Conservation (phyloP, 2,797 vertebrate genomes). For the Rhinophrynus dorsalis region DNA sequence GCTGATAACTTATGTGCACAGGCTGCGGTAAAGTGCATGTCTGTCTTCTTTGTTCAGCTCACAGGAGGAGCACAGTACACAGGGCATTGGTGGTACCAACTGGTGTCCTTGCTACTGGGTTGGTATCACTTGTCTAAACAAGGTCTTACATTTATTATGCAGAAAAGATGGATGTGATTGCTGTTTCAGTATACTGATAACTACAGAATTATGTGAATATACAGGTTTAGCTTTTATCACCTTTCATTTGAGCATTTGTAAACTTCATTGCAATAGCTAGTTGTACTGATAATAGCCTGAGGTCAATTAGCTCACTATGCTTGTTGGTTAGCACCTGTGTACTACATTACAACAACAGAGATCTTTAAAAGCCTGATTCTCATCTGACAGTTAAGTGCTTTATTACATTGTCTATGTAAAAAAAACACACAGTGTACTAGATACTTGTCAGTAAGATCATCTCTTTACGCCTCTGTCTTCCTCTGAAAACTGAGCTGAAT, state of each 20-base stretch:
- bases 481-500: too few species aligned
- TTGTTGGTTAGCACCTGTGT: conserved; percentile 1
- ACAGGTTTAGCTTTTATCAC: neutral
- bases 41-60: too few species aligned
- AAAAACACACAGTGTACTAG: neutral
- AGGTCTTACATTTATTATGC: too few species aligned
- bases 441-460: neutral
- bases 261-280: neutral
- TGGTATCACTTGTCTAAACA: too few species aligned
- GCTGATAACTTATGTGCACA: too few species aligned
- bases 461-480: neutral
- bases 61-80: too few species aligned
- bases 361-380: neutral
- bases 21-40: too few species aligned
- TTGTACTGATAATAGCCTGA: conserved; percentile 10
- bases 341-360: neutral
- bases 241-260: conserved; percentile 5
- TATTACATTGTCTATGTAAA: neutral
- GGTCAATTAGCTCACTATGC: neutral
- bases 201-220: neutral
- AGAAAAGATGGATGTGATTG: neutral
- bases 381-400: neutral
- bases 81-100: too few species aligned
- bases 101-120: too few species aligned
- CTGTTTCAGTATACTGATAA: too few species aligned